These are phyloP conservation scores for Cydia pomonella DNA, from an alignment of 1,140 invertebrate species.

Conservation along the genomic window DNA sequence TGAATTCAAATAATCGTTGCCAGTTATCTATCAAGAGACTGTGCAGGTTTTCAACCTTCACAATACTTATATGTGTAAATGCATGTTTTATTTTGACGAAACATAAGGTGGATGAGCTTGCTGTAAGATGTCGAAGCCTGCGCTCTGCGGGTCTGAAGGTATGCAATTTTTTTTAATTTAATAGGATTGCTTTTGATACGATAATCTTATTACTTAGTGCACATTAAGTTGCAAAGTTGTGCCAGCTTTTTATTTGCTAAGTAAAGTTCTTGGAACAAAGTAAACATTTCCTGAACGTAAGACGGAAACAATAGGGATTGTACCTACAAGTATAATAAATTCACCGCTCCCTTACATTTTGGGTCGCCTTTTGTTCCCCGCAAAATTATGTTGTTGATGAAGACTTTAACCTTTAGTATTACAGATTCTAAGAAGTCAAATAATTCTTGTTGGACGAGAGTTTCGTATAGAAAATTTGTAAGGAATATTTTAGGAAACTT, in stretches of 20 bases:
- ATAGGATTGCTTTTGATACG: too few relatives aligned
- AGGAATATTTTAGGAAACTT: not conserved
- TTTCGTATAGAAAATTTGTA: not conserved
- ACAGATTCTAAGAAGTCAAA: constrained; percentile 21
- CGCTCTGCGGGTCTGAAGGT: too few relatives aligned
- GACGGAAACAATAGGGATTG: constrained; percentile 26
- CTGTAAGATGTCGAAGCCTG: too few relatives aligned
- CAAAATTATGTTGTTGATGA: constrained; percentile 27
- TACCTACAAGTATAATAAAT: constrained; percentile 32
- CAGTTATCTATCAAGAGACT: too few relatives aligned
- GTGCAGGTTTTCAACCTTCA: too few relatives aligned
- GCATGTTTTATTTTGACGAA: too few relatives aligned
- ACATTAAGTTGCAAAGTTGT: not conserved
- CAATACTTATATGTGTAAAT: too few relatives aligned
- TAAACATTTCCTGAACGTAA: constrained; percentile 22
- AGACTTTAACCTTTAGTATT: constrained; percentile 31
- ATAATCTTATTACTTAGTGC: constrained; percentile 2
- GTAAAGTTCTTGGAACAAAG: constrained; percentile 15
- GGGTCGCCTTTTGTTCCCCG: constrained; percentile 23
- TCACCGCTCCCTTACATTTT: constrained; percentile 29
- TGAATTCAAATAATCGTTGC: too few relatives aligned
- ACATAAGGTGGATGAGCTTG: too few relatives aligned
- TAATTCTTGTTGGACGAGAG: not conserved
- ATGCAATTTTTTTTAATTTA: too few relatives aligned
- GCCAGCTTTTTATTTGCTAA: not conserved